Base-by-base conservation (phyloP, 2,797 vertebrate genomes). In the Peromyscus eremicus region DNA sequence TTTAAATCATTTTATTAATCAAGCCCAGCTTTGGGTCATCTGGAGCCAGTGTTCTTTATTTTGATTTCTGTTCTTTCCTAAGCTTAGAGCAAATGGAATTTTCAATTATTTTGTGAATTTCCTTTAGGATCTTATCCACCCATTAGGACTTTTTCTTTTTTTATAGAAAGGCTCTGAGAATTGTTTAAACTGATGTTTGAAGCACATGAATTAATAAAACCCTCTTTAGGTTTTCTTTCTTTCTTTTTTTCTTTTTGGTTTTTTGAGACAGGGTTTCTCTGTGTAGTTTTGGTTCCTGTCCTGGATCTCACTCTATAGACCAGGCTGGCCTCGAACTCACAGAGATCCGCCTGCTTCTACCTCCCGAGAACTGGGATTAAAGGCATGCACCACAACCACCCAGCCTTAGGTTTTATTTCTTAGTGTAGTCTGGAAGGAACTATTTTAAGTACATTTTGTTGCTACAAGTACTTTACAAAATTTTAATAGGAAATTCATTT, bases 71-170 rank as follows among this genome's bases (percentile, higher is more conserved):
- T 73, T 49, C 52, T 84, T 91, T 89, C 57, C 76, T 9, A 60
- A 92, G 49, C 49, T 87, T 46, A 87, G 77, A 66, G 85, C 92
- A 95, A 85, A 94, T 96, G 95, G 95, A 40, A 55, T 77, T n/a
- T 46, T 5, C 16, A 57, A 8, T 57, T 94, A 79, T 57, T 55
- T 73, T 68, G 46, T 34, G 17, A 96, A 81, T 92, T 96, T 92
- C 64, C 37, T 29, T 91, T 73, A 77, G 81, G 77, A 21, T 70
- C 32, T 46, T 92, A 75, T 21, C 27, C 80, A 83, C 21, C 79
- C n/a, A 23, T 40, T 92, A n/a, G 29, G 32, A 80, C 88, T 92
- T 80, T 80, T 94, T 73, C 62, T 64, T 94, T 73, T 62, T 64
- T 27, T 60, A 76, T 89, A 52, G 62, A 87, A 43, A 46, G 25